Evolutionary conservation across 2,797 vertebrate genomes (phyloP).

Genomic region (Cynopterus sphinx): DNA sequence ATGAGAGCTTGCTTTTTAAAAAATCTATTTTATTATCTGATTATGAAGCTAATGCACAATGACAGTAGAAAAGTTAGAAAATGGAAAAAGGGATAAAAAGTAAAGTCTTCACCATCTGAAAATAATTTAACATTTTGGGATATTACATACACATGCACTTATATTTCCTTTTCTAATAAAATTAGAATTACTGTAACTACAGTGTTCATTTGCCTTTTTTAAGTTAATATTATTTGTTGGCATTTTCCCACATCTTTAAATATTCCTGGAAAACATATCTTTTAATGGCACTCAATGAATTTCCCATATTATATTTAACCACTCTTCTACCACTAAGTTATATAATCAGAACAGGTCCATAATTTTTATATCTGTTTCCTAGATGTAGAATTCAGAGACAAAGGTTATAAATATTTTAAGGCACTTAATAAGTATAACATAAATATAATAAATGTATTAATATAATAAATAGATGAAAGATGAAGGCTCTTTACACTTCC

Average conservation of each 20-base stretch:
- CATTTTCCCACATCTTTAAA: constrained; percentile 27
- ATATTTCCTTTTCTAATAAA: constrained; percentile 31
- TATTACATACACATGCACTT: neutral
- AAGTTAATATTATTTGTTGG: constrained; percentile 23
- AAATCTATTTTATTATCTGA: neutral
- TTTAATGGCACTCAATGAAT: constrained; percentile 17
- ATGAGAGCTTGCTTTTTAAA: neutral
- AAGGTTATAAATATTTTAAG: neutral
- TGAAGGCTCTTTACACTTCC: neutral
- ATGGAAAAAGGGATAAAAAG: neutral
- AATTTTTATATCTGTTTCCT: neutral
- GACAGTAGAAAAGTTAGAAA: neutral
- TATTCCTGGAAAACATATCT: neutral
- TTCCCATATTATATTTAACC: neutral
- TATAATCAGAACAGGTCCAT: neutral
- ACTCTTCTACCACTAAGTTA: constrained; percentile 4
- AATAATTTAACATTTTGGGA: constrained; percentile 24
- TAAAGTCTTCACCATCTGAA: neutral
- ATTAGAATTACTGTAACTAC: constrained; percentile 37
- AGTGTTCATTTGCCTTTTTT: neutral
- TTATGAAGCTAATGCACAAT: neutral
- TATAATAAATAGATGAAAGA: neutral
- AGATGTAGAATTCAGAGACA: constrained; percentile 25
- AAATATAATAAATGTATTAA: neutral
- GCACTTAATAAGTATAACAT: neutral